phyloP scores from a whole-genome alignment of 2,113 vertebrate genomes.

The Cebidichthys violaceus region DNA sequence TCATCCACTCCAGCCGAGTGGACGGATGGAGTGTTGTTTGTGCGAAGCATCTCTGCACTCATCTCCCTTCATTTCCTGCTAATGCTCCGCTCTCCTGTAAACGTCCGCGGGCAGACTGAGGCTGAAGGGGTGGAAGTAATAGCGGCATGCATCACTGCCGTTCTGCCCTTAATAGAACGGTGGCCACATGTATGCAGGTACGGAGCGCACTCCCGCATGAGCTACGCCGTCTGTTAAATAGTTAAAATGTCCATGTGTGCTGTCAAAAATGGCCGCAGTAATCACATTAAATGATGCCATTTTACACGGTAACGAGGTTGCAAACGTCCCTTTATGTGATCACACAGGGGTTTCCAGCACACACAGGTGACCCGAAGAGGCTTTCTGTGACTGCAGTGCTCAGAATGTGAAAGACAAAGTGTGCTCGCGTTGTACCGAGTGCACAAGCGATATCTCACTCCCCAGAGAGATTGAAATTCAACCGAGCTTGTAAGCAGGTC shows the following conservation, averaged over 20 bases:
- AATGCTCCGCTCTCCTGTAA: slow-evolving; percentile 37
- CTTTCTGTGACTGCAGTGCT: slow-evolving; percentile 19
- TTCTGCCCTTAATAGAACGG: slow-evolving; percentile 52
- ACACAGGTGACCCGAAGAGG: not conserved
- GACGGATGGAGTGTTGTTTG: slow-evolving; percentile 40
- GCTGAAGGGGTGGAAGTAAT: slow-evolving; percentile 47
- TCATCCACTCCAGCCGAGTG: slow-evolving; percentile 35
- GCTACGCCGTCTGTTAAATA: slow-evolving; percentile 20
- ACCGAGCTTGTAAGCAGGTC: slow-evolving; percentile 61
- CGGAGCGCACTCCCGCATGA: slow-evolving; percentile 5
- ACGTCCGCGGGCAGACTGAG: slow-evolving; percentile 40
- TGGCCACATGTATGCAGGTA: slow-evolving; percentile 45
- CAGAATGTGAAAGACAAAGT: slow-evolving; percentile 28
- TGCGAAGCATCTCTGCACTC: slow-evolving; percentile 13
- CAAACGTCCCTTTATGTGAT: not conserved
- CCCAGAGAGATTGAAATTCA: slow-evolving; percentile 40
- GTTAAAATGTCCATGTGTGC: slow-evolving; percentile 17
- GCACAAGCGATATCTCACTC: slow-evolving; percentile 48
- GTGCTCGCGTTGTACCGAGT: slow-evolving; percentile 14
- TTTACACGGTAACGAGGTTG: slow-evolving; percentile 2
- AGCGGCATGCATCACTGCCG: slow-evolving; percentile 37
- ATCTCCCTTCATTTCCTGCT: slow-evolving; percentile 22
- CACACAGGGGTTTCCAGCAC: not conserved
- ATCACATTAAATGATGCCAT: slow-evolving; percentile 13
- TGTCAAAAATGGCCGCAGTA: slow-evolving; percentile 6